phyloP scores from a whole-genome alignment of 2,113 vertebrate species.

The Ancistrus triradiatus region DNA sequence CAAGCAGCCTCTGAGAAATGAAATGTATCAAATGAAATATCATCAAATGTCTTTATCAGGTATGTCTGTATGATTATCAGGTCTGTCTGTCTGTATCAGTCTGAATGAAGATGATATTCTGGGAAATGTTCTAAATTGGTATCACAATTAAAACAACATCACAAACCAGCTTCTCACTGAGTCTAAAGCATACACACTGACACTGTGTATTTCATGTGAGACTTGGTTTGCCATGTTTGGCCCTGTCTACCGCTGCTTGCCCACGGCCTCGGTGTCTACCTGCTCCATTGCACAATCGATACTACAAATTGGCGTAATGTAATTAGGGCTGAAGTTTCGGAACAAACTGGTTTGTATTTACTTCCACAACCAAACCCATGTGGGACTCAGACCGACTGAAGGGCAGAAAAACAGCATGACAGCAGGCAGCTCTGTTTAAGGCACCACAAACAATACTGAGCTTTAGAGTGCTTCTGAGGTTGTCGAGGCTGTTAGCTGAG shows the following conservation, averaged over 20 bases:
- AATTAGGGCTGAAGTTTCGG: constrained; percentile 28
- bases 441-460: constrained; percentile 13
- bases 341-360: constrained; percentile 33
- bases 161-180: not conserved
- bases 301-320: constrained; percentile 34
- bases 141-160: constrained; percentile 3
- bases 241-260: constrained; percentile 16
- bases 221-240: constrained; percentile 4
- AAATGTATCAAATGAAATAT: too few species aligned
- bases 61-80: too few species aligned
- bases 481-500: too few species aligned
- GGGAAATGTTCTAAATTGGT: too few species aligned
- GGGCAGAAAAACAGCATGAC: constrained; percentile 4
- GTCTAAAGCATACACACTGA: constrained; percentile 12
- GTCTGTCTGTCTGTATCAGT: too few species aligned
- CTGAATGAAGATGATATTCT: too few species aligned
- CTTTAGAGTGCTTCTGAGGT: not conserved
- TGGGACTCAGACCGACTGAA: not conserved
- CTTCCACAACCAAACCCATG: constrained; percentile 1
- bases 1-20: too few species aligned
- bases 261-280: not conserved
- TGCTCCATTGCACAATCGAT: constrained; percentile 26
- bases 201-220: constrained; percentile 24
- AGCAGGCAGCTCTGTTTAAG: constrained; percentile 4
- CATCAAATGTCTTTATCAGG: too few species aligned